Evolutionary conservation across 2,113 vertebrate species (phyloP).

Genomic region (Mirounga angustirostris): DNA sequence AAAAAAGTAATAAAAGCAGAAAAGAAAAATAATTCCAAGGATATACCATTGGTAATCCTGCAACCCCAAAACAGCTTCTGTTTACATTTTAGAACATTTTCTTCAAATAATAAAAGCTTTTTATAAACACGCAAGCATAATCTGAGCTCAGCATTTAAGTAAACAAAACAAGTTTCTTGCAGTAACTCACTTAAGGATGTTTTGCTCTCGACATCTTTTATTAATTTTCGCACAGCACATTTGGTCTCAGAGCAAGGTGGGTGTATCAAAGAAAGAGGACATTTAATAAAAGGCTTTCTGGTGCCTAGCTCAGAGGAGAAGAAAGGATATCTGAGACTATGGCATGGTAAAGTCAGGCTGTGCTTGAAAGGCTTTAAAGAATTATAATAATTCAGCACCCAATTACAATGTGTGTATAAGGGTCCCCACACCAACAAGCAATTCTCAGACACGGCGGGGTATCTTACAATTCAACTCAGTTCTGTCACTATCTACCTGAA

Average conservation of each 20-base stretch:
- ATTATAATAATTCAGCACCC: neutral
- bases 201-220: conserved; percentile 30
- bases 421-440: neutral
- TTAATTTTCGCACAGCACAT: neutral
- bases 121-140: conserved; percentile 14
- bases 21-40: neutral
- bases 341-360: neutral
- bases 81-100: conserved; percentile 59
- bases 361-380: neutral
- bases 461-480: neutral
- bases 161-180: neutral
- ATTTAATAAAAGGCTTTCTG: neutral
- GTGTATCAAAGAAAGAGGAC: neutral
- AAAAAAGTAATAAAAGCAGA: neutral
- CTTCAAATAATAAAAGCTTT: conserved; percentile 38
- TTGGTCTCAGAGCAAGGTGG: neutral
- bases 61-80: conserved; percentile 11
- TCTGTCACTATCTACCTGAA: neutral
- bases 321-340: neutral
- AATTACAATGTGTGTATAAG: neutral
- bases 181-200: conserved; percentile 35
- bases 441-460: neutral
- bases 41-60: conserved; percentile 7
- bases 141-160: conserved; percentile 31
- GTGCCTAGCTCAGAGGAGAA: neutral